Conservation (phyloP, 2,113 vertebrate species). For the Sakesphorus luctuosus region DNA sequence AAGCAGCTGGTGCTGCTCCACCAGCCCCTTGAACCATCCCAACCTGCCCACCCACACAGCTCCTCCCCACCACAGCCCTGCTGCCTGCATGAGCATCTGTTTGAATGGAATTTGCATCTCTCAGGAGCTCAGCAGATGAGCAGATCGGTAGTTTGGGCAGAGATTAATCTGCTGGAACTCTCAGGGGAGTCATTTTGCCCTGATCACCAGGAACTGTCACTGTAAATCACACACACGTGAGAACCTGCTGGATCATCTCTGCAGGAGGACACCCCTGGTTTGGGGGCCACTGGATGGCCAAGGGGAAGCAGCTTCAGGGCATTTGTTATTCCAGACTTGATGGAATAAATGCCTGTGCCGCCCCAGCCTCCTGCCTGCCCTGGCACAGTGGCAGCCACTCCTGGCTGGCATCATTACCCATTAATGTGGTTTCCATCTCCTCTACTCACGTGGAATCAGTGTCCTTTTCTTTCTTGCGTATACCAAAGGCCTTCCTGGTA, state of each 20-base stretch:
- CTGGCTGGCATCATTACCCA: neutral
- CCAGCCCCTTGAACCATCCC: accelerated
- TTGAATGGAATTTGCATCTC: neutral
- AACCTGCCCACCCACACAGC: neutral
- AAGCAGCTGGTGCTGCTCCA: too few relatives aligned
- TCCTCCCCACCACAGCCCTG: accelerated
- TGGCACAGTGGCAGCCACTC: neutral
- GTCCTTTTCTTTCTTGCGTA: conserved; percentile 98
- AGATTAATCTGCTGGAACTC: neutral
- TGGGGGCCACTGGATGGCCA: accelerated
- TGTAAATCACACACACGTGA: accelerated
- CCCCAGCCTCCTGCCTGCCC: neutral
- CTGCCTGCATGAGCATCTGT: neutral
- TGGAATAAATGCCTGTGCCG: accelerated
- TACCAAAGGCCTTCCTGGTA: conserved; percentile 95
- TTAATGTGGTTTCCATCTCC: accelerated
- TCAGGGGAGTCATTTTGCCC: neutral
- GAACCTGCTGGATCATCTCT: neutral
- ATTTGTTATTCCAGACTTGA: accelerated
- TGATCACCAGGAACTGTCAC: neutral
- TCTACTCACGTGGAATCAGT: conserved; percentile 89
- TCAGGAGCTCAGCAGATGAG: neutral
- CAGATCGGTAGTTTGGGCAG: neutral
- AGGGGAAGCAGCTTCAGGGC: neutral
- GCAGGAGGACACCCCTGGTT: neutral